phyloP scores from a whole-genome alignment of 2,888 invertebrate genomes.

The Drosophila birchii region DNA sequence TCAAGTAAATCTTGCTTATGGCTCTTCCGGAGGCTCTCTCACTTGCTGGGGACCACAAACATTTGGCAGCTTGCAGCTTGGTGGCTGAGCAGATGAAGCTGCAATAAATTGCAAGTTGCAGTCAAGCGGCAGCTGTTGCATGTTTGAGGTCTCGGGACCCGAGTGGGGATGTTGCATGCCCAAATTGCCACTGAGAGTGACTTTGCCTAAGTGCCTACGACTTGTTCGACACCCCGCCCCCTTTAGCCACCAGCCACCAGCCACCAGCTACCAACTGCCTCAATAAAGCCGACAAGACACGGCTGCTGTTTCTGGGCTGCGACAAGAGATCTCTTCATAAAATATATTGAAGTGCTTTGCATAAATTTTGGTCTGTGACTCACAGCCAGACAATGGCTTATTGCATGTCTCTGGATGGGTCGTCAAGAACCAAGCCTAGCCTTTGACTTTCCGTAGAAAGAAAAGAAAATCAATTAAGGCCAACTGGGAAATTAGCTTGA shows the following conservation, averaged over 20 bases:
- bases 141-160: slow-evolving; percentile 42
- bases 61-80: slow-evolving; percentile 53
- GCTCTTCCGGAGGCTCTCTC: not conserved
- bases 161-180: slow-evolving; percentile 39
- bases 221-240: slow-evolving; percentile 21
- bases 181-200: slow-evolving; percentile 60
- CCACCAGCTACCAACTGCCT: not conserved
- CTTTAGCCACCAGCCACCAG: not conserved
- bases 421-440: slow-evolving; percentile 18
- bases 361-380: slow-evolving; percentile 57
- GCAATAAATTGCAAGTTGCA: slow-evolving; percentile 78
- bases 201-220: slow-evolving; percentile 42
- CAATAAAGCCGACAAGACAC: slow-evolving; percentile 29
- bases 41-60: slow-evolving; percentile 16
- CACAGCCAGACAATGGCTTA: slow-evolving; percentile 36
- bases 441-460: slow-evolving; percentile 31
- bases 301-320: slow-evolving; percentile 40
- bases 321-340: slow-evolving; percentile 58
- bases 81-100: slow-evolving; percentile 53
- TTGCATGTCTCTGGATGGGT: slow-evolving; percentile 21
- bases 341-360: slow-evolving; percentile 71
- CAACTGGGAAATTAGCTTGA: slow-evolving; percentile 41
- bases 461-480: slow-evolving; percentile 61
- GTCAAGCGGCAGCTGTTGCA: slow-evolving; percentile 68
- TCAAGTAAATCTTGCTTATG: slow-evolving; percentile 9